Evolutionary conservation across 2,113 vertebrate genomes (phyloP), one percentile per base, ranked within the genome.

Genomic region (Sinocyclocheilus grahami): DNA sequence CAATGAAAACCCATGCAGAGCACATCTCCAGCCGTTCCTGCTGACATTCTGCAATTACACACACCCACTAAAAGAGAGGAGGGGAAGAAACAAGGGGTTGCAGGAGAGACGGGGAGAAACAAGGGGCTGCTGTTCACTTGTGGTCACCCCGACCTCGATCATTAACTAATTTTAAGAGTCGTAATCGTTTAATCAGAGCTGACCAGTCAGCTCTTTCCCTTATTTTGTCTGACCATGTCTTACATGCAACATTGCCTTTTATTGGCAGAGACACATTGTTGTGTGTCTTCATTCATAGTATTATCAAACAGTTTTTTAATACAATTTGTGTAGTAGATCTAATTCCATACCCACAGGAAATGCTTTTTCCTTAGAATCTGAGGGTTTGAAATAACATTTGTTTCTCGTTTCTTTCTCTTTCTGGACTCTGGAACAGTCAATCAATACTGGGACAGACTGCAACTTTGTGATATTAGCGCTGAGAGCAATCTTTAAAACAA

Each of bases 361-460:
- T 67, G 53, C 11, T 16, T 84, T 88, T 83, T 63, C 69, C 16
- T 65, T 67, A 76, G 74, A 24, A 65, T 79, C 71, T 77, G n/a
- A 55, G 39, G 55, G 51, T 5, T 82, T 51, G 74, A 86, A 86
- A 84, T 24, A 48, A 72, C n/a, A 67, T 69, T 75, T 83, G 46
- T 22, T 58, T 80, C 48, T 65, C 58, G 46, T 33, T 65, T 60
- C 53, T 80, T 55, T 80, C 78, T 81, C 37, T 63, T 12, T 62
- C 30, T 76, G 22, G 4, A 48, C 63, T 77, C 58, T 65, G 60
- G 63, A 30, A 42, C 12, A 39, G n/a, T 77, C 78, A 86, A 77
- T 89, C 84, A 83, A 86, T 84, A 83, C 14, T 67, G 24, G 42
- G 39, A 65, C 39, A 81, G 60, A 90, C 69, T 89, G 24, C 14